These are phyloP conservation scores for Triplophysa yarkandensis DNA, from an alignment of 2,797 vertebrate species.

Conservation along the genomic window DNA sequence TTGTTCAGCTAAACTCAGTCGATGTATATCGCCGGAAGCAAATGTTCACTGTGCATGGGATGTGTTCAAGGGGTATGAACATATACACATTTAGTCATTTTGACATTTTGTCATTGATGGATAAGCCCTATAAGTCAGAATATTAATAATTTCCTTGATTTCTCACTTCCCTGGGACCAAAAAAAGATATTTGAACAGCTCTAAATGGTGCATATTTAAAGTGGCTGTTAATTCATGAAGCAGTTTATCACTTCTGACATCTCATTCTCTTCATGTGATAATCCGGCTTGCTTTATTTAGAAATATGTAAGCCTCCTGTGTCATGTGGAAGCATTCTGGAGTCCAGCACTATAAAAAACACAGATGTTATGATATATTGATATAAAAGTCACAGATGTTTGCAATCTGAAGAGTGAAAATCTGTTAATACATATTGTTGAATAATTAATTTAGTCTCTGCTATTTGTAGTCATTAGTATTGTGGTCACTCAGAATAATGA, in stretches of 20 bases:
- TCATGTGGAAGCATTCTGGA: constrained; percentile 24
- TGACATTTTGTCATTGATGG: constrained; percentile 49
- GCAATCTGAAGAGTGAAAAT: constrained; percentile 40
- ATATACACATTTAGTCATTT: constrained; percentile 22
- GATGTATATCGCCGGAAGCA: constrained; percentile 1
- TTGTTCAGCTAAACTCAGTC: constrained; percentile 14
- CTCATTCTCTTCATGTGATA: constrained; percentile 52
- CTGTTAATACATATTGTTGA: constrained; percentile 40
- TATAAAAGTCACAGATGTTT: too few species aligned
- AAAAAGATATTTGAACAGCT: constrained; percentile 45
- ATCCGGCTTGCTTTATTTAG: constrained; percentile 42
- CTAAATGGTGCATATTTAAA: constrained; percentile 55
- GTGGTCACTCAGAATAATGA: not conserved
- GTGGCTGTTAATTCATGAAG: constrained; percentile 48
- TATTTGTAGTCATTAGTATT: not conserved
- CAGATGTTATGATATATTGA: too few species aligned
- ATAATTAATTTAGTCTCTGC: constrained; percentile 26
- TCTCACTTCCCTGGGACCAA: constrained; percentile 44
- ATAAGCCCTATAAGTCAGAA: constrained; percentile 28
- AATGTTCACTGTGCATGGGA: not conserved
- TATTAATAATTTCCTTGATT: constrained; percentile 44
- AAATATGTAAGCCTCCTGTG: constrained; percentile 36
- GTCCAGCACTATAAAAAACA: constrained; percentile 43
- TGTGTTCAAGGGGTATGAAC: constrained; percentile 2
- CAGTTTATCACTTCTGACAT: constrained; percentile 54